phyloP scores from a whole-genome alignment of 2,797 vertebrate genomes.

The Poeciliopsis infans region DNA sequence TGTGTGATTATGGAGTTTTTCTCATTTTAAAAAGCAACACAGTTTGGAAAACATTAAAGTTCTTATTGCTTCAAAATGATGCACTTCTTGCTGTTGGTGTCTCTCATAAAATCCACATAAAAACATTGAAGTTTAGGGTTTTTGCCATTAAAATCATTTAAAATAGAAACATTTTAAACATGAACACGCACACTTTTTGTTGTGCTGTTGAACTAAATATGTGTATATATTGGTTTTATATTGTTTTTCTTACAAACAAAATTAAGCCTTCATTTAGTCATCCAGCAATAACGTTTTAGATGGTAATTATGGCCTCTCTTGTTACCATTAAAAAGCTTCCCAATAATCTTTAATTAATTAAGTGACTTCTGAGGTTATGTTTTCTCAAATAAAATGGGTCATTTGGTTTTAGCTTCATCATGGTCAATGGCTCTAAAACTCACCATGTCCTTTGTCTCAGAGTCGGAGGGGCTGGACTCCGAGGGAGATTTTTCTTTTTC shows the following conservation, averaged over 20 bases:
- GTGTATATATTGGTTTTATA: not conserved
- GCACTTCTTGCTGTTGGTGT: not conserved
- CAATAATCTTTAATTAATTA: not conserved
- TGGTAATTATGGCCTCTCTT: not conserved
- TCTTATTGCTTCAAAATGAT: not conserved
- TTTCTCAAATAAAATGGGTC: not conserved
- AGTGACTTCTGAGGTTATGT: not conserved
- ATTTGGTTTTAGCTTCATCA: not conserved
- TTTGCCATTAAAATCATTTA: not conserved
- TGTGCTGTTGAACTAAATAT: not conserved
- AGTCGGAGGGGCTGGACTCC: slow-evolving; percentile 89
- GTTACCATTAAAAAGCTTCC: not conserved
- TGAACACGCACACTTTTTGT: not conserved
- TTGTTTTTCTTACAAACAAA: not conserved
- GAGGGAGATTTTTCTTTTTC: slow-evolving; percentile 98
- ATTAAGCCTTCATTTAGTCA: not conserved
- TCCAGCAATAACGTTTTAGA: not conserved
- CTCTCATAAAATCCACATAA: not conserved
- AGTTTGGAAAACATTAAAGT: not conserved
- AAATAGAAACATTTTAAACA: not conserved
- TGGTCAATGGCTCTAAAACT: slow-evolving; percentile 25
- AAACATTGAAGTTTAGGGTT: not conserved
- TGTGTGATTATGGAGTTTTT: not conserved
- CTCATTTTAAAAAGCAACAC: not conserved
- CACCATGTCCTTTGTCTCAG: slow-evolving; percentile 87